These are phyloP conservation scores for Sardinella longiceps DNA, from an alignment of 2,797 vertebrate species.

Conservation along the genomic window DNA sequence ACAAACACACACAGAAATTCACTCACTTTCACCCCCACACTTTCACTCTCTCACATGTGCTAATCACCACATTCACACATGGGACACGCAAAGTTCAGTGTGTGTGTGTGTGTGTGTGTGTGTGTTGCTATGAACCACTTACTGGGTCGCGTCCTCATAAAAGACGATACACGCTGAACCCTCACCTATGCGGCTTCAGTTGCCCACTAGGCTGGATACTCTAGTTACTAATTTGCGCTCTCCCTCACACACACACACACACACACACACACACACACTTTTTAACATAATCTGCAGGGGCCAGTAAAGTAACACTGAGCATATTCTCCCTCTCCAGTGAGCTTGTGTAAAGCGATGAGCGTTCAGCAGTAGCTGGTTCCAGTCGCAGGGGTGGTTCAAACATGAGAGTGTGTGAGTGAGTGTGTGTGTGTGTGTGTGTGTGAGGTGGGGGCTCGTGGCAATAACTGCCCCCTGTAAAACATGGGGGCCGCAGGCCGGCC, in stretches of 20 bases:
- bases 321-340: conserved; percentile 54
- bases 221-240: conserved; percentile 46
- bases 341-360: conserved; percentile 1
- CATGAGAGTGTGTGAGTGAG: conserved; percentile 59
- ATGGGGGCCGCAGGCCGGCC: conserved; percentile 59
- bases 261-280: conserved; percentile 32
- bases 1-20: background rate
- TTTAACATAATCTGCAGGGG: conserved; percentile 29
- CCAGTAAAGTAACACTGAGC: conserved; percentile 64
- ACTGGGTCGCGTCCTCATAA: conserved; percentile 21
- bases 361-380: conserved; percentile 18
- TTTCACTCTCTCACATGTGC: background rate
- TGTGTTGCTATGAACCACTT: background rate
- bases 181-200: conserved; percentile 4
- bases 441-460: conserved; percentile 53
- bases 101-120: background rate
- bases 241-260: conserved; percentile 43
- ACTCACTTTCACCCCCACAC: background rate
- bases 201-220: background rate
- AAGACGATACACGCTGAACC: conserved; percentile 13
- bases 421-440: conserved; percentile 44
- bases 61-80: background rate
- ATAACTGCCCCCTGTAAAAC: conserved; percentile 62
- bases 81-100: background rate
- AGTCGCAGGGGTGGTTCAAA: background rate